Base-by-base conservation (phyloP, 2,113 vertebrate genomes). In the Crotalus viridis region DNA sequence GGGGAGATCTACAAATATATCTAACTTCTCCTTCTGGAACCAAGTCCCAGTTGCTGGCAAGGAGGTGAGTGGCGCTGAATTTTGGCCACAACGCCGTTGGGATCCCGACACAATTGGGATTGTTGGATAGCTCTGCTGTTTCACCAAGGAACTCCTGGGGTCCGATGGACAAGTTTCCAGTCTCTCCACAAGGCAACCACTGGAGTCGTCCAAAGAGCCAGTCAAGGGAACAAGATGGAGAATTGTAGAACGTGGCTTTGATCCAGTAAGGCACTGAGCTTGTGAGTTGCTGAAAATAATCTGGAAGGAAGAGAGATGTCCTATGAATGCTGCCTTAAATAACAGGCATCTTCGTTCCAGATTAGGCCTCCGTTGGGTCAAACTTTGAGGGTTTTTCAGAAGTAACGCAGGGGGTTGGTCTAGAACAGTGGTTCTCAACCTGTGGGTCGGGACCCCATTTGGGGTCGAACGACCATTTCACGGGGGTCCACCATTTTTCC, bases 1-100 rank as follows among this genome's bases (percentile, higher is more conserved):
- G 99, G 0, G 99, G 99, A 0, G 99, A 99, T 97, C 98, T 99
- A 88, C 98, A 99, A 96, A 98, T 99, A 97, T 97, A 97, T 97
- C 98, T 99, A 61, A 87, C 98, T 54, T 99, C 99, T 24, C 99
- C 99, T 0, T 98, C 98, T 0, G 99, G 99, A 54, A 99, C 98
- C 17, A 98, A 97, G 91, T 98, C 99, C 0, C 98, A 99, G 94
- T 98, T 99, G 5, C 96, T 99, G 9, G 98, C 97, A 33, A 98
- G 97, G 95, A 98, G 99, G 99, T 99, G 93, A 97, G 97, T 88
- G 28, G 0, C 22, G 52, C 57, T 4, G 55, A 7, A 24, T 54
- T 0, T 0, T 2, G 0, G 2, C 21, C 2, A 0, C 1, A 1
- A n/a, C 26, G 2, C 39, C 24, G 1, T n/a, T 89, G 59, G 19